A percentile compares a stretch with the other conserved stretches of the same genome.
phyloP scores from a whole-genome alignment of 2,888 invertebrate species.

The Serripes groenlandicus region DNA sequence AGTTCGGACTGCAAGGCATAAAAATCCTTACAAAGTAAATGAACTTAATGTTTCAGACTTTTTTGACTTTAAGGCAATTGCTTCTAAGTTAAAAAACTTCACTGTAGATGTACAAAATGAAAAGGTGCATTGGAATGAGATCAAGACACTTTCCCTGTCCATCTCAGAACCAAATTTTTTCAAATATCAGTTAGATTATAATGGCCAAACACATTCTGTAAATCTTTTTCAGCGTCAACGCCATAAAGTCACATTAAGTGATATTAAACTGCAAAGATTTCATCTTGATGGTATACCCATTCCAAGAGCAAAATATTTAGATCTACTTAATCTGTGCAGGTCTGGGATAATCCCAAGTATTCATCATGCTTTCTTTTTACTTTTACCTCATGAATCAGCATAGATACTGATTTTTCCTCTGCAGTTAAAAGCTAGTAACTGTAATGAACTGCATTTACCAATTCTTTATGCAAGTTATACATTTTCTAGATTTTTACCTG shows the following conservation, averaged over 20 bases:
- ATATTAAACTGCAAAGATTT: neutral
- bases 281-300: constrained; percentile 11
- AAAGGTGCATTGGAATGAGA: constrained; percentile 38
- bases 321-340: constrained; percentile 11
- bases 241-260: neutral
- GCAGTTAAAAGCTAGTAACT: no score
- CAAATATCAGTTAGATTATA: constrained; percentile 32
- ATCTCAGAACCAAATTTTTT: constrained; percentile 28
- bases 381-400: constrained; percentile 39
- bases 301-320: constrained; percentile 26
- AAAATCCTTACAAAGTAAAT: constrained; percentile 25
- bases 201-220: constrained; percentile 22
- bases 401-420: no score
- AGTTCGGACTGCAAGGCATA: constrained; percentile 26
- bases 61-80: constrained; percentile 32
- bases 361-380: constrained; percentile 27
- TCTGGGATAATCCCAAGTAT: constrained; percentile 33
- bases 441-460: no score
- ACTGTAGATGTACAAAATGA: constrained; percentile 21
- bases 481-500: no score
- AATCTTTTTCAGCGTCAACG: constrained; percentile 32
- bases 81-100: constrained; percentile 34
- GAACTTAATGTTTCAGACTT: constrained; percentile 38
- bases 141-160: constrained; percentile 12
- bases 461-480: no score